Evolutionary conservation across 1,140 invertebrate species (phyloP), one percentile per base, ranked within the genome.

Genomic region (Liolophura sinensis): DNA sequence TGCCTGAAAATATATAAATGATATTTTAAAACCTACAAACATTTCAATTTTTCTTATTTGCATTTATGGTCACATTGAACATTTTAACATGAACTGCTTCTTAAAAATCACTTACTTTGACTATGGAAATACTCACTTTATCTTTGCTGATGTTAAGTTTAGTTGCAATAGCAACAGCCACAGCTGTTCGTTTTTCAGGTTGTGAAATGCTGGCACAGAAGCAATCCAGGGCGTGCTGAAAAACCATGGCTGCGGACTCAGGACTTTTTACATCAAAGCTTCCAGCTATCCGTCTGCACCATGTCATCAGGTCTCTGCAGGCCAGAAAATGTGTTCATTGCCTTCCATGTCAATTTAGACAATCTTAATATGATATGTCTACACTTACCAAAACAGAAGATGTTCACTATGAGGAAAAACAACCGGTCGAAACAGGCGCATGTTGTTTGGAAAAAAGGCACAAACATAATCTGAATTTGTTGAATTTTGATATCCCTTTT

Each of bases 171-270:
- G 89, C 88, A 72, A 89, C 89, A 3, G 92, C 90, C 14, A 94
- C 78, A 61, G 87, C 84, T 46, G 93, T 73, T 73, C 91, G 78
- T n/a, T 71, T 68, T 20, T 73, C 57, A 11, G 87, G 82, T 68
- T 91, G 88, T 1, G 89, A 81, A 18, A 92, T 87, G 24, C 91
- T 92, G 71, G 90, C 91, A 72, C 91, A 92, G 82, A 97, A 98
- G 72, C 96, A 91, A 84, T 97, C 95, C 25, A 96, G 88, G 0
- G 94, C 94, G 86, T 97, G 92, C 85, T 95, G 92, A 64, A 95
- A 90, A 1, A 95, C 89, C 81, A 90, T 91, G 25, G 92, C 85
- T 6, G 89, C 91, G 7, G 91, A 91, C 57, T 90, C 88, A n/a
- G 89, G 85, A 48, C 91, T 91, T 0, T 89, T 89, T 1, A 92